Evolutionary conservation across 2,113 vertebrate genomes (phyloP).

Genomic region (Pygoscelis antarcticus): DNA sequence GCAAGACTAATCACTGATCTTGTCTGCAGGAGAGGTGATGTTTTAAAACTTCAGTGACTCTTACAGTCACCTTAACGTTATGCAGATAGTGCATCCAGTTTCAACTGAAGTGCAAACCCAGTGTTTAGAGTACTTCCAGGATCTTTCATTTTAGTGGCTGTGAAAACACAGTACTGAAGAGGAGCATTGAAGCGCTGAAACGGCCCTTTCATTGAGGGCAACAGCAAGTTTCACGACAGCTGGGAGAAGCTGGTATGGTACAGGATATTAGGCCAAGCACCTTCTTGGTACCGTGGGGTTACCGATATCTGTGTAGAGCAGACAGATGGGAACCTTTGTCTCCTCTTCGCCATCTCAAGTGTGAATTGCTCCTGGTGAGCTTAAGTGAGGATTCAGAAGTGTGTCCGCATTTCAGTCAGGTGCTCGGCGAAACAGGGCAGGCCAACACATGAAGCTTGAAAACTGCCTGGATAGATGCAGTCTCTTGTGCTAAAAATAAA

Average conservation of each 20-base stretch:
- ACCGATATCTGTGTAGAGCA: accelerated
- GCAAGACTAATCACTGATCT: neutral
- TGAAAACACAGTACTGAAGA: too few relatives aligned
- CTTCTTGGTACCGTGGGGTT: neutral
- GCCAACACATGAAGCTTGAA: neutral
- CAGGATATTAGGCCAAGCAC: neutral
- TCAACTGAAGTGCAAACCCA: neutral
- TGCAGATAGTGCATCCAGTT: neutral
- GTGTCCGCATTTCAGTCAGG: neutral
- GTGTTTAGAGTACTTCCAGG: neutral
- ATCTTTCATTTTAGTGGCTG: neutral
- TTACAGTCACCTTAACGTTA: neutral
- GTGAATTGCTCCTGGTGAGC: neutral
- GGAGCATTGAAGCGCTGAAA: neutral
- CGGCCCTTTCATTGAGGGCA: neutral
- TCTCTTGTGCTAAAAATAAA: conserved; percentile 22
- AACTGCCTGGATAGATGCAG: neutral
- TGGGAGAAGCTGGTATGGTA: neutral
- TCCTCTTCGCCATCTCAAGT: neutral
- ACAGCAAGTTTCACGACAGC: neutral
- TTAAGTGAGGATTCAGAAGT: neutral
- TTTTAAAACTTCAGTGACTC: neutral
- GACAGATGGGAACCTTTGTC: neutral
- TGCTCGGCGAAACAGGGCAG: neutral
- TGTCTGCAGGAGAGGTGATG: neutral